phyloP scores from a whole-genome alignment of 2,113 vertebrate genomes.

The Epinephelus cyanopodus region DNA sequence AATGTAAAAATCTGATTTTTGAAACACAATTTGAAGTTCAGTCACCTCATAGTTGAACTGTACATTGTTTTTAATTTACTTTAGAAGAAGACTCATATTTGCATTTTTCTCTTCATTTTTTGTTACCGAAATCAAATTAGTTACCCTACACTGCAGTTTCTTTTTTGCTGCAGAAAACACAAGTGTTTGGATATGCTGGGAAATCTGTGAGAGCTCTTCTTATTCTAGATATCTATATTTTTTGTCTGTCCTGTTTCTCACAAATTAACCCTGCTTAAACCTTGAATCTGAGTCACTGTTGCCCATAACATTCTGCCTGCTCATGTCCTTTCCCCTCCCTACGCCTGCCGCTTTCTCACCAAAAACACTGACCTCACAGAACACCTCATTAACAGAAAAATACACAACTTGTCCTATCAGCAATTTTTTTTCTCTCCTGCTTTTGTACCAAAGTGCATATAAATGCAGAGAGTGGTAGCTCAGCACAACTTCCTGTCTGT shows the following conservation, averaged over 20 bases:
- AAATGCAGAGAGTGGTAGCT: constrained; percentile 25
- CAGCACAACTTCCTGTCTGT: constrained; percentile 48
- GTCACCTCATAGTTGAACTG: not conserved
- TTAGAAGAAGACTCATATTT: not conserved
- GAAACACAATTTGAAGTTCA: not conserved
- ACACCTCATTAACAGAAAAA: constrained; percentile 56
- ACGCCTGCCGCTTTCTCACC: constrained; percentile 46
- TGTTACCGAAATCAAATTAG: not conserved
- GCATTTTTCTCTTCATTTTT: not conserved
- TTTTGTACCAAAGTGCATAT: constrained; percentile 32
- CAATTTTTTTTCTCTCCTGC: constrained; percentile 21
- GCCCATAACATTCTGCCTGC: constrained; percentile 36
- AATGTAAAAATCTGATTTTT: not conserved
- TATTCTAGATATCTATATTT: not conserved
- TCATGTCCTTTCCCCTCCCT: constrained; percentile 41
- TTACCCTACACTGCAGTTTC: not conserved
- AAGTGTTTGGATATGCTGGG: not conserved
- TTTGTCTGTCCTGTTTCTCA: constrained; percentile 16
- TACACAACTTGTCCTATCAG: constrained; percentile 59
- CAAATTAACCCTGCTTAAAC: constrained; percentile 55
- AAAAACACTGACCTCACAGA: constrained; percentile 52
- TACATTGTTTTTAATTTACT: not conserved
- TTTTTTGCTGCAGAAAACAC: not conserved
- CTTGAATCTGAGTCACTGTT: constrained; percentile 47
- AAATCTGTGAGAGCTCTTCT: not conserved